These are phyloP conservation scores for Syncerus caffer DNA, from an alignment of 2,797 vertebrate genomes.

Conservation along the genomic window DNA sequence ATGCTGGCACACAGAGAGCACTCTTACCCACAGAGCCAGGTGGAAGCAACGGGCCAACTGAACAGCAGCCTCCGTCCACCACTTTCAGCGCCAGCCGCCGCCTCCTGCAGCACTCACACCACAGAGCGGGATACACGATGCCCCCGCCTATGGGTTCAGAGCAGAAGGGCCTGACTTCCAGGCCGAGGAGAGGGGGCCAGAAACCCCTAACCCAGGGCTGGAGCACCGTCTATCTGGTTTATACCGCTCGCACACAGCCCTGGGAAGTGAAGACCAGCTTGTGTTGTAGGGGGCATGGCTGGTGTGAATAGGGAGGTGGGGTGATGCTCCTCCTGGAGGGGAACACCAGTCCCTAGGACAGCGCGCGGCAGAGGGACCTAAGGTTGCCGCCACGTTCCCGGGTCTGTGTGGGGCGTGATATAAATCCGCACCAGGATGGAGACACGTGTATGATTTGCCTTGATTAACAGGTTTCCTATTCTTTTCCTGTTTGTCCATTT, in stretches of 20 bases:
- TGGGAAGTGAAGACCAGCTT: constrained; percentile 76
- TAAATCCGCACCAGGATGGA: constrained; percentile 84
- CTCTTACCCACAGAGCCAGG: constrained; percentile 80
- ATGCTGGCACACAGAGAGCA: constrained; percentile 77
- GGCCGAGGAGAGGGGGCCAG: not conserved
- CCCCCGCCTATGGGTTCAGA: constrained; percentile 78
- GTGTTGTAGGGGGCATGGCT: constrained; percentile 54
- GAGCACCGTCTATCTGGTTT: constrained; percentile 85
- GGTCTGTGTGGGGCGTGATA: constrained; percentile 86
- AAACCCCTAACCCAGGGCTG: constrained; percentile 73
- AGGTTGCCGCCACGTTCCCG: constrained; percentile 73
- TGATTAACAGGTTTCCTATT: constrained; percentile 91
- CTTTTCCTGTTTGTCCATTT: constrained; percentile 89
- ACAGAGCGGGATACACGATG: constrained; percentile 82
- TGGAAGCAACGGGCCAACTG: constrained; percentile 84
- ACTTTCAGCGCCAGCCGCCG: constrained; percentile 79
- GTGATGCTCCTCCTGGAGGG: not conserved
- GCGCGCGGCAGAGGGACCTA: constrained; percentile 22
- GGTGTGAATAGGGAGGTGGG: constrained; percentile 27
- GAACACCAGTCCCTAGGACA: not conserved
- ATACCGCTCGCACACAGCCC: constrained; percentile 85
- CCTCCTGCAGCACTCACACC: constrained; percentile 80
- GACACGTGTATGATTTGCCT: constrained; percentile 85
- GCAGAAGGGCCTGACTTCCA: not conserved
- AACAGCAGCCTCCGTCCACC: constrained; percentile 78